A percentile compares a stretch with the other conserved stretches of the same genome.
Evolutionary conservation across 2,797 vertebrate genomes (phyloP).

Genomic region (Echiichthys vipera): DNA sequence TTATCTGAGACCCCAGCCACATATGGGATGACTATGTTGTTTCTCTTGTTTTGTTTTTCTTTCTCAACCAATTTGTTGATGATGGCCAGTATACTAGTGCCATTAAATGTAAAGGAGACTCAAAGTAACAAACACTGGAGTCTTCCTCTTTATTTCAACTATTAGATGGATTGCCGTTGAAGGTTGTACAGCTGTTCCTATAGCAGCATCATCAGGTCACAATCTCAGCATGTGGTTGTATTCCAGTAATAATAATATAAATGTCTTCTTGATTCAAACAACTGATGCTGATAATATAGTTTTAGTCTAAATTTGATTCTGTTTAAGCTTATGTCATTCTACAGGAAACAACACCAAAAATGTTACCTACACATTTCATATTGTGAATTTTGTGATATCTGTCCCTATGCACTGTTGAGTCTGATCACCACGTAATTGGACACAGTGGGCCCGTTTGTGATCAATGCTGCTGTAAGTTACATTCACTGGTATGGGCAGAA

Average conservation of each 20-base stretch:
- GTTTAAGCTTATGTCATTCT: neutral
- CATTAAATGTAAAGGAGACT: too few relatives aligned
- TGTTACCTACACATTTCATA: neutral
- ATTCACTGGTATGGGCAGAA: slow-evolving; percentile 25
- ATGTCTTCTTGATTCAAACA: neutral
- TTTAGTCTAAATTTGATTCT: neutral
- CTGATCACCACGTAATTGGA: slow-evolving; percentile 16
- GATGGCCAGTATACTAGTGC: too few relatives aligned
- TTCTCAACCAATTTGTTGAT: too few relatives aligned
- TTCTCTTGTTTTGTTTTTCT: too few relatives aligned
- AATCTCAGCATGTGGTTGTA: neutral
- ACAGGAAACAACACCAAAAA: neutral
- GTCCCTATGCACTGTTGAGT: neutral
- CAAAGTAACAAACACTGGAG: too few relatives aligned
- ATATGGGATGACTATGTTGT: too few relatives aligned
- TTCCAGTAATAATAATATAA: neutral
- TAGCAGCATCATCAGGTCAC: neutral
- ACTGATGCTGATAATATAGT: neutral
- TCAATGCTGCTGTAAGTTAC: slow-evolving; percentile 10
- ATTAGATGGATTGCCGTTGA: neutral
- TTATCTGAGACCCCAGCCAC: too few relatives aligned
- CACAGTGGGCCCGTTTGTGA: neutral
- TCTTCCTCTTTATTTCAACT: too few relatives aligned
- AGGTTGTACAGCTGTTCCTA: too few relatives aligned
- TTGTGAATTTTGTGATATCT: neutral